These are phyloP conservation scores for Lacerta viridis DNA, from an alignment of 2,797 vertebrate genomes.

Conservation along the genomic window DNA sequence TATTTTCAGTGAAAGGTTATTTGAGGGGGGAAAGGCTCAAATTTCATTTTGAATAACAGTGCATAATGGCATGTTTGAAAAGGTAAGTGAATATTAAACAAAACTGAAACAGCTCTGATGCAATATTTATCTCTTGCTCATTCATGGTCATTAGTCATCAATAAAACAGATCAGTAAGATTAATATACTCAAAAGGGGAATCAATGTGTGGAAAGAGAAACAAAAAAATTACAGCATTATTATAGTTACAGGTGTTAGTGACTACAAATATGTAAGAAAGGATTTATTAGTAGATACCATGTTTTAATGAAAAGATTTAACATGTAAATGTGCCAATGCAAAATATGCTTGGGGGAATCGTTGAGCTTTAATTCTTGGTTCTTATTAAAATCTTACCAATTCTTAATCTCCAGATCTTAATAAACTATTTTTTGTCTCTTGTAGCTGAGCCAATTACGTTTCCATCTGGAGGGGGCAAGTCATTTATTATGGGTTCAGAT, in stretches of 20 bases:
- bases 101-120: neutral
- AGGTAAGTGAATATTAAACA: neutral
- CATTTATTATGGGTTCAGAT: conserved; percentile 96
- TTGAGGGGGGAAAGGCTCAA: neutral
- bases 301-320: neutral
- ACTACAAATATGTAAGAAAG: neutral
- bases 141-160: neutral
- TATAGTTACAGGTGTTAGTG: neutral
- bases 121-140: neutral
- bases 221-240: neutral
- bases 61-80: neutral
- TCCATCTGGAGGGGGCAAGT: conserved; percentile 92
- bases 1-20: neutral
- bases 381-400: conserved; percentile 54
- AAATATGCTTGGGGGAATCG: neutral
- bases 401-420: conserved; percentile 77
- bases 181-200: neutral
- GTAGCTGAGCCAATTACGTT: conserved; percentile 95
- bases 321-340: neutral
- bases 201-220: neutral
- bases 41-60: too few species aligned
- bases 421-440: conserved; percentile 81
- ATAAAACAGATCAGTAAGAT: neutral
- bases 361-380: neutral
- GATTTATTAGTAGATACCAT: neutral